Evolutionary conservation across 2,888 invertebrate species (phyloP).

Genomic region (Tachina fera): DNA sequence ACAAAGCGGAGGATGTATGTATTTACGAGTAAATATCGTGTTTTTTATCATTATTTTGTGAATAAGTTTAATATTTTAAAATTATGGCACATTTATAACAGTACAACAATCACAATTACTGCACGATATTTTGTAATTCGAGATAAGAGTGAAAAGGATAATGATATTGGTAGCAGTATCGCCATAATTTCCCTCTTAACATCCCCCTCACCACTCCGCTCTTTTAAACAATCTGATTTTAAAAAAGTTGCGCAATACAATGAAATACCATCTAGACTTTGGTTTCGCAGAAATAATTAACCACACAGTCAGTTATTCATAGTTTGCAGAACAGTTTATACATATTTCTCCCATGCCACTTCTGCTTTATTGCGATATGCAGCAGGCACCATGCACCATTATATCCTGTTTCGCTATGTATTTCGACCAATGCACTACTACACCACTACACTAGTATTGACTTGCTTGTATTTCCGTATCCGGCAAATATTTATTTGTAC

Average conservation of each 20-base stretch:
- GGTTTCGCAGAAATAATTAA: conserved; percentile 65
- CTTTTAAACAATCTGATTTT: background rate
- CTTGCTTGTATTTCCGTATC: conserved; percentile 45
- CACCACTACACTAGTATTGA: conserved; percentile 30
- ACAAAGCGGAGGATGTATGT: background rate
- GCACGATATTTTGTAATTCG: background rate
- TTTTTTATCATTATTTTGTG: conserved; percentile 7
- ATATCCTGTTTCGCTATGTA: conserved; percentile 33
- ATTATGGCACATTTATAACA: conserved; percentile 49
- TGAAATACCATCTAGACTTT: conserved; percentile 20
- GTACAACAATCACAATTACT: conserved; percentile 49
- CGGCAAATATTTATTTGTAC: conserved; percentile 34
- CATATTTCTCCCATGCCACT: background rate
- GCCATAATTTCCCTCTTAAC: conserved; percentile 13
- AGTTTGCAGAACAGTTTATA: conserved; percentile 24
- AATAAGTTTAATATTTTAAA: conserved; percentile 45
- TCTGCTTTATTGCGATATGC: background rate
- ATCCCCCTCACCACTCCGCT: background rate
- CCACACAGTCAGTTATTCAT: conserved; percentile 54
- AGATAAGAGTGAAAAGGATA: conserved; percentile 24
- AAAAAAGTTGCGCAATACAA: conserved; percentile 29
- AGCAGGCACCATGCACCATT: background rate
- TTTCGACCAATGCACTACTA: conserved; percentile 6
- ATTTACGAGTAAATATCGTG: background rate
- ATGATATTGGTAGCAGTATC: conserved; percentile 9